phyloP scores from a whole-genome alignment of 2,797 vertebrate species.

The Gallinago solitaria region DNA sequence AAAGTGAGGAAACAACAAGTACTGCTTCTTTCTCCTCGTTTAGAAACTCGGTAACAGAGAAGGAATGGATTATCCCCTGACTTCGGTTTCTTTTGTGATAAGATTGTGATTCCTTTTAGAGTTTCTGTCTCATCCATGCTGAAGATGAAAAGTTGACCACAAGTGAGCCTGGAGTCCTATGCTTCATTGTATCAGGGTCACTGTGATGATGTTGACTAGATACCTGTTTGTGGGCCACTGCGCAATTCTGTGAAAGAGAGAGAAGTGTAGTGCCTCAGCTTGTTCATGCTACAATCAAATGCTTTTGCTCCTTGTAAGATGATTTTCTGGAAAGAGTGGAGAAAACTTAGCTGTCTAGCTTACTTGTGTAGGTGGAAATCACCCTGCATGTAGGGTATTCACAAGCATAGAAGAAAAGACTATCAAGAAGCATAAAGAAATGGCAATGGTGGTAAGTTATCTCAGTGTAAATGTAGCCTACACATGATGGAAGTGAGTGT shows the following conservation, averaged over 20 bases:
- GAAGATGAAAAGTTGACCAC: not conserved
- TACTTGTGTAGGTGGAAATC: not conserved
- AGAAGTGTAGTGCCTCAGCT: not conserved
- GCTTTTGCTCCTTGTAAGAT: not conserved
- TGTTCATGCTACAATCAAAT: not conserved
- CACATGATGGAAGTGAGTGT: not conserved
- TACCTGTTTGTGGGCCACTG: not conserved
- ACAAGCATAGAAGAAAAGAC: not conserved
- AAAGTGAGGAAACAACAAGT: not conserved
- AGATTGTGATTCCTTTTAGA: not conserved
- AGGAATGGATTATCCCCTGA: not conserved
- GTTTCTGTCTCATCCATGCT: not conserved
- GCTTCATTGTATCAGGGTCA: not conserved
- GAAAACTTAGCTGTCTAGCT: not conserved
- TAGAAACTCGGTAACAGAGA: not conserved
- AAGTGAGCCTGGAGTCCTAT: not conserved
- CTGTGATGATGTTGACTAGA: not conserved
- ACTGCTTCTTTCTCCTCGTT: not conserved
- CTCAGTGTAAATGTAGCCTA: not conserved
- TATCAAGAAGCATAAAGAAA: not conserved
- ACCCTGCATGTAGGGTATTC: not conserved
- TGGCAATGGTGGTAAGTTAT: not conserved
- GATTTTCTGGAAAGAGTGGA: not conserved
- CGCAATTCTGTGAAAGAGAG: not conserved
- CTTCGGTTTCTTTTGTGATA: not conserved